Evolutionary conservation across 64 coral and sea anemone genomes (phyloP).

Genomic region (Pachyseris speciosa): DNA sequence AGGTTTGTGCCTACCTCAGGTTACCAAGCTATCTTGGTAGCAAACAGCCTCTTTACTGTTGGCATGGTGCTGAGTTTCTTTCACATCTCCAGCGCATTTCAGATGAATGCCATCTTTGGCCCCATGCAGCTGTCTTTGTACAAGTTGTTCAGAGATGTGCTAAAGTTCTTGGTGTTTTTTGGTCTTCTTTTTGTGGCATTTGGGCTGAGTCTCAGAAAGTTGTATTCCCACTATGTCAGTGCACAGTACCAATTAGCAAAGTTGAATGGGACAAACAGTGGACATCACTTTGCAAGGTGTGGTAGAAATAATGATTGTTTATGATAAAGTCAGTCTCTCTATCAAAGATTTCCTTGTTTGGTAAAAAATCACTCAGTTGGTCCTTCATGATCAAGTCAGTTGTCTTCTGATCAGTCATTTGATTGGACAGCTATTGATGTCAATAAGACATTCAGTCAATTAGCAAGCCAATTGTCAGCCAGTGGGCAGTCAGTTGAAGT

Average conservation of each 20-base stretch:
- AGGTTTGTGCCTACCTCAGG: constrained; percentile 9
- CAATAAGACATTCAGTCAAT: no score
- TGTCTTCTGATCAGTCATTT: no score
- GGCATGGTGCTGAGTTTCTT: constrained; percentile 86
- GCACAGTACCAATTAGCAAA: constrained; percentile 51
- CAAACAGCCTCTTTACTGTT: constrained; percentile 70
- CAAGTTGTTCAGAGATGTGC: constrained; percentile 64
- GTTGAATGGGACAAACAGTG: neutral
- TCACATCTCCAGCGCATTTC: constrained; percentile 71
- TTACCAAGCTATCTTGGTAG: constrained; percentile 48
- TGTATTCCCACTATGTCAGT: constrained; percentile 81
- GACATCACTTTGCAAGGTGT: constrained; percentile 38
- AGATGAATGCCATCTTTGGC: constrained; percentile 73
- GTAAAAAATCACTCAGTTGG: neutral
- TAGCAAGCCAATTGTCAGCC: no score
- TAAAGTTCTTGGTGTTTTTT: constrained; percentile 86
- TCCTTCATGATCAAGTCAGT: no score
- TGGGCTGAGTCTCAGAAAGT: constrained; percentile 76
- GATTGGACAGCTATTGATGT: no score
- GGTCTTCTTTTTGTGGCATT: constrained; percentile 72
- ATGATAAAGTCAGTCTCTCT: no score
- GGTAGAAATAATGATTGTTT: no score
- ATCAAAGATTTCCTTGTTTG: no score
- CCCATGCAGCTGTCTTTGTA: constrained; percentile 85
- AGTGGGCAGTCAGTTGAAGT: neutral